Evolutionary conservation across 2,888 invertebrate genomes (phyloP).

Genomic region (Cheilosia vulpina): DNA sequence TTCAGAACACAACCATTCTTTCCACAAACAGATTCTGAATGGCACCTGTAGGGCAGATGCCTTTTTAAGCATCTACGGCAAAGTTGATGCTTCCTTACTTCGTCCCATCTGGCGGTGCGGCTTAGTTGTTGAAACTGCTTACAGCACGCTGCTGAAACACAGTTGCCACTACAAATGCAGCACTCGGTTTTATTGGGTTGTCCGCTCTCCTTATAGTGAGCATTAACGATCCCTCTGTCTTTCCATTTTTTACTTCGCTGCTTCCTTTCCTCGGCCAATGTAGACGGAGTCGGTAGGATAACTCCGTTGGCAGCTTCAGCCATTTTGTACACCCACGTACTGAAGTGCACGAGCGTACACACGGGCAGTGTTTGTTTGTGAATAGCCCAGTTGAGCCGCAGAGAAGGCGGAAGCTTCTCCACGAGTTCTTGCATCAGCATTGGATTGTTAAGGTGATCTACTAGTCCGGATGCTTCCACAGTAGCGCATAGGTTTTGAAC

Average conservation of each 20-base stretch:
- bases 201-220: no score
- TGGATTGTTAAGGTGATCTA: slow-evolving; percentile 13
- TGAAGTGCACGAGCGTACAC: slow-evolving; percentile 20
- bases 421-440: slow-evolving; percentile 45
- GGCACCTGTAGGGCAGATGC: slow-evolving; percentile 1
- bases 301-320: slow-evolving; percentile 11
- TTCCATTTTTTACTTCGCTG: slow-evolving; percentile 12
- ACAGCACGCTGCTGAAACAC: slow-evolving; percentile 7
- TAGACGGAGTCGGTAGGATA: neutral
- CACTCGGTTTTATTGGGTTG: neutral
- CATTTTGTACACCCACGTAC: slow-evolving; percentile 30
- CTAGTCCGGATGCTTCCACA: neutral
- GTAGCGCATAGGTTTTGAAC: slow-evolving; percentile 27
- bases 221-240: slow-evolving; percentile 7
- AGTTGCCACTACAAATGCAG: slow-evolving; percentile 16
- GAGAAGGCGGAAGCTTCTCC: slow-evolving; percentile 12
- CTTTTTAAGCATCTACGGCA: slow-evolving; percentile 18
- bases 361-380: no score
- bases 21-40: slow-evolving; percentile 26
- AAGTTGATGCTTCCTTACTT: slow-evolving; percentile 24
- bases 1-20: slow-evolving; percentile 27
- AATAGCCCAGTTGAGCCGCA: slow-evolving; percentile 38
- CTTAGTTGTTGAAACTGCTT: slow-evolving; percentile 1
- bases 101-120: slow-evolving; percentile 11
- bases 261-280: slow-evolving; percentile 19